phyloP scores from a whole-genome alignment of 2,797 vertebrate genomes.

The Trichosurus vulpecula region DNA sequence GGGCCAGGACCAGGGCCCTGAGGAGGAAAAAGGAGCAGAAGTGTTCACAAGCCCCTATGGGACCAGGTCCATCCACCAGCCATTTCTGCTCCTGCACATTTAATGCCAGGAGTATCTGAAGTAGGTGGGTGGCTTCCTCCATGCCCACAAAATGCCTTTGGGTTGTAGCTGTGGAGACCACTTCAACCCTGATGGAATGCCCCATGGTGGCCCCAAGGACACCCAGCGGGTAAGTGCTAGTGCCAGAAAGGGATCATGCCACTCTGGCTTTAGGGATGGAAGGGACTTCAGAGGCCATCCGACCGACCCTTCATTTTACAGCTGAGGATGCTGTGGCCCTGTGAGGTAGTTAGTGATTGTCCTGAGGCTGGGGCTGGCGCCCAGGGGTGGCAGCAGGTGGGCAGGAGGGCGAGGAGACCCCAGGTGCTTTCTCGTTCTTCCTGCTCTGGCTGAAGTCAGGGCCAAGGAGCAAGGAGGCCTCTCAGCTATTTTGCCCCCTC shows the following conservation, averaged over 20 bases:
- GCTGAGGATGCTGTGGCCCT: too few relatives aligned
- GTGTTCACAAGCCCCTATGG: not conserved
- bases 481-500: not conserved
- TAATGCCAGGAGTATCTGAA: not conserved
- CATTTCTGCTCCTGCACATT: too few relatives aligned
- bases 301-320: not conserved
- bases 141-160: slow-evolving; percentile 42
- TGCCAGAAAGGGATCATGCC: not conserved
- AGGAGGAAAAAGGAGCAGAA: too few relatives aligned
- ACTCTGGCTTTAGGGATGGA: not conserved
- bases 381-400: not conserved
- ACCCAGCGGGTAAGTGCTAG: slow-evolving; percentile 80
- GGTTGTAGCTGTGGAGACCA: slow-evolving; percentile 92
- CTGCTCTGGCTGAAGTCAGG: not conserved
- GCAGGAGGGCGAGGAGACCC: not conserved
- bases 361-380: not conserved
- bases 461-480: not conserved
- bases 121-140: not conserved
- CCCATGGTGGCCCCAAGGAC: slow-evolving; percentile 90
- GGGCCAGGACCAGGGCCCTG: not conserved
- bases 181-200: slow-evolving; percentile 89
- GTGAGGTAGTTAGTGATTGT: not conserved
- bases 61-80: not conserved
- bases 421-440: not conserved
- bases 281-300: not conserved